phyloP scores from a whole-genome alignment of 2,888 invertebrate genomes.

The Priocnemis perturbator region DNA sequence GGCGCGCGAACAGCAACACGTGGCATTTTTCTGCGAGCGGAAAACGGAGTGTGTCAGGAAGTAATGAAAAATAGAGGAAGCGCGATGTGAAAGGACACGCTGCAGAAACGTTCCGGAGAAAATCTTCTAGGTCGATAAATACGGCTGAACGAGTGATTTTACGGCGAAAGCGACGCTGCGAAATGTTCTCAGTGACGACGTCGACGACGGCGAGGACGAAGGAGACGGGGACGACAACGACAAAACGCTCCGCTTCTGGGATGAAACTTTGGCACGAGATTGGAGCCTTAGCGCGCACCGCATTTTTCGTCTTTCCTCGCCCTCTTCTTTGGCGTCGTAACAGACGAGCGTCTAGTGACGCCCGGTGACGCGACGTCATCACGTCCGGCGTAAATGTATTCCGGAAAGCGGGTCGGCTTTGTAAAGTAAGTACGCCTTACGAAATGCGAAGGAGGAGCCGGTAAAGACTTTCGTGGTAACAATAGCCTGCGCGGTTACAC shows the following conservation, averaged over 20 bases:
- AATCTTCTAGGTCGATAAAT: conserved; percentile 46
- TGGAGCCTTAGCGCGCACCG: conserved; percentile 17
- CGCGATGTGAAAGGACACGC: conserved; percentile 31
- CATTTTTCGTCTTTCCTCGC: conserved; percentile 11
- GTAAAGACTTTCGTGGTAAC: no score
- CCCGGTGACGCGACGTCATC: conserved; percentile 15
- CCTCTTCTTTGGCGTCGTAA: not conserved
- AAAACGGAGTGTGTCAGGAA: not conserved
- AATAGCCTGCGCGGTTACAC: no score
- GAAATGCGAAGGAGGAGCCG: not conserved
- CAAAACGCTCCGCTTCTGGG: conserved; percentile 36
- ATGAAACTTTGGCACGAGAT: conserved; percentile 26
- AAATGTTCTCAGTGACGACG: conserved; percentile 26
- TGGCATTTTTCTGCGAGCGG: not conserved
- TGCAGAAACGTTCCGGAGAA: conserved; percentile 4
- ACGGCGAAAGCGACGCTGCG: conserved; percentile 50
- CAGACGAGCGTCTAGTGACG: conserved; percentile 13
- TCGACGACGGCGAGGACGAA: not conserved
- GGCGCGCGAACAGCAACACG: not conserved
- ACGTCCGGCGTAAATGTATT: conserved; percentile 17
- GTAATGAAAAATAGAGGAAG: conserved; percentile 43
- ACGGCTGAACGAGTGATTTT: conserved; percentile 46
- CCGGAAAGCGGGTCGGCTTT: conserved; percentile 12
- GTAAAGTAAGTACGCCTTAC: conserved; percentile 22
- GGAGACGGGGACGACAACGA: conserved; percentile 8